Base-by-base conservation (phyloP, 2,113 vertebrate species). In the Raja brachyura region DNA sequence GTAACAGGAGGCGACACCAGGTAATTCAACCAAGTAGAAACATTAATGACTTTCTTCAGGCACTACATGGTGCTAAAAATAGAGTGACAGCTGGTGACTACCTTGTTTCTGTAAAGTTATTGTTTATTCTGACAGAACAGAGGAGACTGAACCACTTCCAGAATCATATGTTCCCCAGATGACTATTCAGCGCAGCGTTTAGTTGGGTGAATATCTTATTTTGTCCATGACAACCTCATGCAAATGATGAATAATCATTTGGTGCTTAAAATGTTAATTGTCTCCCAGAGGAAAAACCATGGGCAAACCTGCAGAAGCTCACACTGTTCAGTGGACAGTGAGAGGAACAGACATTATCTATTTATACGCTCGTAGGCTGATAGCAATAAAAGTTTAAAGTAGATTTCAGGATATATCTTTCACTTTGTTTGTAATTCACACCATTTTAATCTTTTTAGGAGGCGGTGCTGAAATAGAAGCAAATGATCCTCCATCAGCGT, bases 361-460 rank as follows among this genome's bases (percentile, higher is more conserved):
- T 63, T 88, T 63, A 63, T 88, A 63, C n/a, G 1, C 63, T 63
- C 25, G 28, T 88, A 88, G 28, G 28, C 61, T 63, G 6, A 28
- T 18, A 63, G 28, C 28, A 88, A 16, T 88, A n/a, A 28, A 56
- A 63, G 59, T 88, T 88, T 88, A 85, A 61, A 25, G 25, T 61
- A 61, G 83, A 88, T 88, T 63, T 88, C 83, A 88, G 28, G 54
- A 31, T 88, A 88, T 88, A 88, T 33, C 13, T 88, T 63, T 63
- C 83, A 88, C 28, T 31, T 18, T 31, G 81, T 59, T 85, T 85
- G 59, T 88, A 88, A 88, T 63, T 88, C 83, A 88, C 28, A 88
- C 59, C 13, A 88, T 88, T 88, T 63, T 59, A 88, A 88, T 33
- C 28, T 66, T 63, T 31, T 63, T 66, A 88, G n/a, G 28, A n/a